These are phyloP conservation scores for Malurus elegans DNA, from an alignment of 2,113 vertebrate species.

Conservation along the genomic window DNA sequence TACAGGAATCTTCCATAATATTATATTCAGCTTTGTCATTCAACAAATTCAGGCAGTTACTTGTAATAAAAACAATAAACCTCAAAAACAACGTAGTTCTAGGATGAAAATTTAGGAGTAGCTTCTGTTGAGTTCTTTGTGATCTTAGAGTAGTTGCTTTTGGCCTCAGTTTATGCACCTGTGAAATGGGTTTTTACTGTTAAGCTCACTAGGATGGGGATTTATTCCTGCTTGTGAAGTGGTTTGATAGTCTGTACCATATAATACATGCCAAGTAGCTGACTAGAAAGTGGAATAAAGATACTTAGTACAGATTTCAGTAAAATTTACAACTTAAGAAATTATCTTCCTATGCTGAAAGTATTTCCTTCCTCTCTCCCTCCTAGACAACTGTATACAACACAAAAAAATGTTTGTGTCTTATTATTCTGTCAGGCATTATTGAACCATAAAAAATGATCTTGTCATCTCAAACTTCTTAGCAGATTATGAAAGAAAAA, in stretches of 20 bases:
- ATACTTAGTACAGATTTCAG: neutral
- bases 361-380: neutral
- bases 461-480: neutral
- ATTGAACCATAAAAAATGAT: neutral
- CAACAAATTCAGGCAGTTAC: neutral
- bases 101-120: neutral
- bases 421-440: neutral
- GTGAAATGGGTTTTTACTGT: conserved; percentile 13
- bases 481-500: conserved; percentile 43
- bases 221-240: neutral
- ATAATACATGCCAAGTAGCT: neutral
- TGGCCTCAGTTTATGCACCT: conserved; percentile 9
- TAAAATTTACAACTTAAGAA: neutral
- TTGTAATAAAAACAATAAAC: neutral
- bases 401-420: neutral
- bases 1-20: neutral
- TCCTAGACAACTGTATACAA: neutral
- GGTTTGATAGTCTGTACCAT: neutral
- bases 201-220: neutral
- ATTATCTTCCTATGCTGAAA: neutral
- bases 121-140: neutral
- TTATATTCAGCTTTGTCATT: neutral
- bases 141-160: neutral
- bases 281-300: neutral
- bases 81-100: neutral